Base-by-base conservation (phyloP, 2,888 invertebrate species). In the Athripsodes cinereus region DNA sequence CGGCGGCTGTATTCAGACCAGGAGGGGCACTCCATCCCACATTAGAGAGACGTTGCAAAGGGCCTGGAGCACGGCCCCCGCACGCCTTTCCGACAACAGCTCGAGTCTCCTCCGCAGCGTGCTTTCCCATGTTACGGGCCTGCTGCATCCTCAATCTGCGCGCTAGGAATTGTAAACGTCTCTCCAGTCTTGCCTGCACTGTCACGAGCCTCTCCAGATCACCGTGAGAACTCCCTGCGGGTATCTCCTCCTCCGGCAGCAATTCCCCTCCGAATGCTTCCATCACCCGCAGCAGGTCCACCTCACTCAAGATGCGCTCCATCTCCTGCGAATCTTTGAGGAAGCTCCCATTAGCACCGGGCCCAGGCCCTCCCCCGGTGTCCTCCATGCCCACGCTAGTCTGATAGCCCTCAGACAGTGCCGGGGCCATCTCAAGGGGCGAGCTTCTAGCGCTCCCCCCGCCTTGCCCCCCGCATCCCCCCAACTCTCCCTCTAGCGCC, bases 131-230 rank as follows among this genome's bases (percentile, higher is more conserved):
- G 34, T 85, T 77, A 54, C 86, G 80, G 0, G 86, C 83, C 70
- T 94, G 92, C 21, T 91, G 72, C 69, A 91, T 90, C 13, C 88
- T 78, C 59, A 92, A 73, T 63, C 93, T 80, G 64, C 90, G 78
- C 66, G 86, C 69, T 54, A 94, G 72, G 69, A 88, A 86, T 52
- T 89, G 87, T 66, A 87, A 81, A 63, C 87, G 81, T 40, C 87
- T 76, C 67, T 88, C 85, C 55, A 88, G 76, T 57, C 84, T 81
- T 52, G 76, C 76, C 67, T 88, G 87, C 22, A 73, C 68, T 16
- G 74, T 67, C 55, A 71, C 70, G 62, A 76, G 78, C 52, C 74
- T 72, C 54, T 80, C 80, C 34, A 71, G 69, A 55, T 70, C 69
- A 47, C 73, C 75, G 60, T 74, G 75, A 48, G 73, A 74, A 62